These are phyloP conservation scores for Anagyrus pseudococci DNA, from an alignment of 2,888 invertebrate genomes.

Conservation along the genomic window DNA sequence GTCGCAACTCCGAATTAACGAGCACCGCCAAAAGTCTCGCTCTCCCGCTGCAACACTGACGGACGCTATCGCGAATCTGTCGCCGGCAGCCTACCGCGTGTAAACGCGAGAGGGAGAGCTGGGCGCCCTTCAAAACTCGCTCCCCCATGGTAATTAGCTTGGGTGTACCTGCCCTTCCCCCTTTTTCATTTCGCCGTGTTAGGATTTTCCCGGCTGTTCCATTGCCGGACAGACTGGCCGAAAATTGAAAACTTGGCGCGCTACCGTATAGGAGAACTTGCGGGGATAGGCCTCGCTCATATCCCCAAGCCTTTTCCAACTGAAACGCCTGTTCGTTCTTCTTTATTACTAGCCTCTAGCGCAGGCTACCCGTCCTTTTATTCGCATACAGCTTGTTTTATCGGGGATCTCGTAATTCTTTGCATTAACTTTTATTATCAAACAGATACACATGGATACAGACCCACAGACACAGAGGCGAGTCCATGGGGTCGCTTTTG, in stretches of 20 bases:
- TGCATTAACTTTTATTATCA: too few relatives aligned
- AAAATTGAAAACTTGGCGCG: background rate
- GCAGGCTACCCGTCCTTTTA: background rate
- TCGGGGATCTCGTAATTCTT: too few relatives aligned
- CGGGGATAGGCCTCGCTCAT: background rate
- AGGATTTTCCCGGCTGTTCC: background rate
- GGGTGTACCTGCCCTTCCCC: background rate
- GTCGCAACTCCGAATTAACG: slow-evolving; percentile 18
- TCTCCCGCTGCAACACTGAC: too few relatives aligned
- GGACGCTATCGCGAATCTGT: slow-evolving; percentile 25
- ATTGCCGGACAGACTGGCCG: background rate
- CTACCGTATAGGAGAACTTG: background rate
- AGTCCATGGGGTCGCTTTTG: too few relatives aligned
- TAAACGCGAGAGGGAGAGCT: too few relatives aligned
- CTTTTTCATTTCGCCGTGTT: background rate
- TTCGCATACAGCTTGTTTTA: too few relatives aligned
- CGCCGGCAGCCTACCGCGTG: slow-evolving; percentile 8
- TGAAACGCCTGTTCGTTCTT: background rate
- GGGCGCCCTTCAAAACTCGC: background rate
- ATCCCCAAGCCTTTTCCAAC: background rate
- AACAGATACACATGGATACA: too few relatives aligned
- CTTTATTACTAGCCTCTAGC: background rate
- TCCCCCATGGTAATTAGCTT: background rate
- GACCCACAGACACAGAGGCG: too few relatives aligned
- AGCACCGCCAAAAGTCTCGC: background rate